Conservation (phyloP, 1,140 invertebrate species). For the Battus philenor region DNA sequence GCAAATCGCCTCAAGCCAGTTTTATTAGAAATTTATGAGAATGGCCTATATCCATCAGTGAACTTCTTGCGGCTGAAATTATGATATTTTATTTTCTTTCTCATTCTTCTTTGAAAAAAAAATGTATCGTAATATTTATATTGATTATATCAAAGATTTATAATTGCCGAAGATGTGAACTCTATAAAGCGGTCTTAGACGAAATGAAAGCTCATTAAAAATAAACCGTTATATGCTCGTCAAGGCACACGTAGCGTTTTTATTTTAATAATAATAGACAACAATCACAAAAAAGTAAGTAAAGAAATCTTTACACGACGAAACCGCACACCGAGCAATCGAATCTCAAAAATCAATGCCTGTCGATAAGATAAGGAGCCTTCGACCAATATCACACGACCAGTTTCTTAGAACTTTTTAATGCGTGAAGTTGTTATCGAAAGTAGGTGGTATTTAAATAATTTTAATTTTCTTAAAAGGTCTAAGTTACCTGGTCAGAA, state of each 20-base stretch:
- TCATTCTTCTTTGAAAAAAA: too few species aligned
- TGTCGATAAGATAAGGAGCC: slow-evolving; percentile 57
- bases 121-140: too few species aligned
- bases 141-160: too few species aligned
- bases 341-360: slow-evolving; percentile 62
- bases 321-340: slow-evolving; percentile 64
- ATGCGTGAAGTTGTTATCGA: neutral
- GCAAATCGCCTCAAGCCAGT: too few species aligned
- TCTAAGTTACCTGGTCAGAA: slow-evolving; percentile 23
- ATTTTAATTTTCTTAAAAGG: neutral
- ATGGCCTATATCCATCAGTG: too few species aligned
- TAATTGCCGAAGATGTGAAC: too few species aligned
- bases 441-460: neutral
- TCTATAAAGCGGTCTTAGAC: too few species aligned
- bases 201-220: too few species aligned
- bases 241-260: neutral
- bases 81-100: too few species aligned
- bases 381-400: slow-evolving; percentile 25
- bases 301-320: slow-evolving; percentile 24
- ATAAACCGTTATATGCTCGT: too few species aligned
- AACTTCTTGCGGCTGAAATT: too few species aligned
- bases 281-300: slow-evolving; percentile 15
- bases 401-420: slow-evolving; percentile 23
- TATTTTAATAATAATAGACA: slow-evolving; percentile 13
- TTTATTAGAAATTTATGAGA: too few species aligned